Evolutionary conservation across 2,113 vertebrate genomes (phyloP).

Genomic region (Epinephelus cyanopodus): DNA sequence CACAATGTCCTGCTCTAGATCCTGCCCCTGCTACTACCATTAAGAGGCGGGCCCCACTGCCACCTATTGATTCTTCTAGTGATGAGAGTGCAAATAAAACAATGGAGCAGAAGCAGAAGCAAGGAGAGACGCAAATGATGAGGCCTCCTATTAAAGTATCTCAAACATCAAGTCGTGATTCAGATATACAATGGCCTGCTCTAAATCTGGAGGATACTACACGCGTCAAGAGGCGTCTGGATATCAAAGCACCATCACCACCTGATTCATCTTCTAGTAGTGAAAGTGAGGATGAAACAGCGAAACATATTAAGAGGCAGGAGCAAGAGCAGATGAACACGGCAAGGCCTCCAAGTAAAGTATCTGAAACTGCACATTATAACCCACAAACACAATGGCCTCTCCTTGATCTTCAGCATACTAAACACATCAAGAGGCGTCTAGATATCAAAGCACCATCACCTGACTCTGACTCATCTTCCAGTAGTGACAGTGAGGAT

Average conservation of each 20-base stretch:
- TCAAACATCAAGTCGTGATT: neutral
- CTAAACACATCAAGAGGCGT: constrained; percentile 5
- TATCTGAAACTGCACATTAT: rapidly evolving
- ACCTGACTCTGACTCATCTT: neutral
- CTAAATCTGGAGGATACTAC: neutral
- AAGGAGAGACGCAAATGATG: rapidly evolving
- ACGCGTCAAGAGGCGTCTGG: constrained; percentile 1
- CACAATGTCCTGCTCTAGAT: neutral
- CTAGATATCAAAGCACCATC: constrained; percentile 12
- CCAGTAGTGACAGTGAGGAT: constrained; percentile 2
- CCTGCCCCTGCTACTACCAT: neutral
- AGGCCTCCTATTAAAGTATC: neutral
- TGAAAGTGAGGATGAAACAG: constrained; percentile 37
- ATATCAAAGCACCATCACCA: constrained; percentile 13
- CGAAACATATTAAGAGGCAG: neutral
- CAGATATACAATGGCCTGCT: neutral
- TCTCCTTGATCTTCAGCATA: neutral
- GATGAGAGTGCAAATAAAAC: constrained; percentile 16
- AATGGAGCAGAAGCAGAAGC: neutral
- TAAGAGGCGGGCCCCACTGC: constrained; percentile 8
- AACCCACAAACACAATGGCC: neutral
- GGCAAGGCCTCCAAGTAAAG: neutral
- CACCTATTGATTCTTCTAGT: constrained; percentile 11
- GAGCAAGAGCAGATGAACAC: rapidly evolving
- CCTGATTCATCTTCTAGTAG: constrained; percentile 30